A percentile compares a stretch with the other conserved stretches of the same genome.
Evolutionary conservation across 2,888 invertebrate species (phyloP).

Genomic region (Metallyticus violacea): DNA sequence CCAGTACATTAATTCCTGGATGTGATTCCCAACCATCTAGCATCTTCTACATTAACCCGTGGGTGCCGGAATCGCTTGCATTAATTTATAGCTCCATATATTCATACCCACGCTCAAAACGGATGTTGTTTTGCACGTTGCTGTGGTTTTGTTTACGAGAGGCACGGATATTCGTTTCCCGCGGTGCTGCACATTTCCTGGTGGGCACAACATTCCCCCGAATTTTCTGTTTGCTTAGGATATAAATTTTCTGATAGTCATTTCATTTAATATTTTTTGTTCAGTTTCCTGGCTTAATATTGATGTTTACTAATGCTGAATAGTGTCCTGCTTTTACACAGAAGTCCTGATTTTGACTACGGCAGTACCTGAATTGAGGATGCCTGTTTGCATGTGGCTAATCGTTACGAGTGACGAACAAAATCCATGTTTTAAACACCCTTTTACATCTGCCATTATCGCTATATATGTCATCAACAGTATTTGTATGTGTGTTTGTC

Average conservation of each 20-base stretch:
- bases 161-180: too few species aligned
- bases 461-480: too few species aligned
- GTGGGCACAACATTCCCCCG: background rate
- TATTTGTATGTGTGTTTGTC: too few species aligned
- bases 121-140: background rate
- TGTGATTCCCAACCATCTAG: background rate
- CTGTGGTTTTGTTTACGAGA: too few species aligned
- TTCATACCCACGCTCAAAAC: background rate
- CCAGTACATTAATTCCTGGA: background rate
- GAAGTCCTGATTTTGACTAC: too few species aligned
- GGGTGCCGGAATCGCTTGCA: background rate
- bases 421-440: too few species aligned
- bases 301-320: too few species aligned
- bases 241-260: background rate
- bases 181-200: background rate
- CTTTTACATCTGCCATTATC: too few species aligned
- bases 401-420: too few species aligned
- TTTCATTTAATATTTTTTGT: background rate
- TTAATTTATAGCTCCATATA: slow-evolving; percentile 8
- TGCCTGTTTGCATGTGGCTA: too few species aligned
- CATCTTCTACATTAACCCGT: background rate
- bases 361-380: too few species aligned
- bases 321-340: too few species aligned
- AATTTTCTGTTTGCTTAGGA: background rate
- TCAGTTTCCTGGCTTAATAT: background rate